Base-by-base conservation (phyloP, 2,888 invertebrate species). In the Apomyelois bistriatella region DNA sequence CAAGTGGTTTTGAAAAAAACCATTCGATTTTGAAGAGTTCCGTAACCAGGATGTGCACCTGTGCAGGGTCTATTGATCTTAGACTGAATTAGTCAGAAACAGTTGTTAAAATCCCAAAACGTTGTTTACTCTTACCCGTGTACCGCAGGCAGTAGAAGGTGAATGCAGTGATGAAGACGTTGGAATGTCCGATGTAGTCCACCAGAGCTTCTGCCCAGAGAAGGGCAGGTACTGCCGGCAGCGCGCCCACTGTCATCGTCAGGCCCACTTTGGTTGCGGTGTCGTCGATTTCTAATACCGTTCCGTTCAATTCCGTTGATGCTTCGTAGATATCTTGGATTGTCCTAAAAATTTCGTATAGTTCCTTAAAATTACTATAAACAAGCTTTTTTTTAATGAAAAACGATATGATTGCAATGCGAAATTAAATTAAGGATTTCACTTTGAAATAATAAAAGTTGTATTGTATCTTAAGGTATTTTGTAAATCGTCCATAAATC, bases 131-230 rank as follows among this genome's bases (percentile, higher is more conserved):
- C 76, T 73, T 76, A 94, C 95, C 94, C 64, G 93, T 93, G 69
- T 94, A 95, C 49, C 95, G 92, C 53, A 96, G 85, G 58, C 96
- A 95, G 76, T 96, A 97, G 67, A 95, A 92, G 7, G 94, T 93
- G 74, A 97, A 95, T n/a, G 95, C 95, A 56, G 93, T 92, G 65
- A 96, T 96, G 66, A 97, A 93, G 52, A 97, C 92, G 78, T 97
- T 96, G 59, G 95, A 95, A 70, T 95, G 94, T 9, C 95, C 95
- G 60, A 96, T 94, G 76, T 94, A 96, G 83, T 96, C 95, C 35
- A 97, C 95, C 35, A 97, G 92, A 61, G 93, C 93, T 67, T 97
- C 97, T 1, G 96, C 95, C 83, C 94, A 94, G 90, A 93, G 94
- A 30, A 96, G 86, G 64, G 94, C 93, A 4, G 94, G 91, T 42